Conservation (phyloP, 2,797 vertebrate genomes). For the Pyrocephalus nanus region DNA sequence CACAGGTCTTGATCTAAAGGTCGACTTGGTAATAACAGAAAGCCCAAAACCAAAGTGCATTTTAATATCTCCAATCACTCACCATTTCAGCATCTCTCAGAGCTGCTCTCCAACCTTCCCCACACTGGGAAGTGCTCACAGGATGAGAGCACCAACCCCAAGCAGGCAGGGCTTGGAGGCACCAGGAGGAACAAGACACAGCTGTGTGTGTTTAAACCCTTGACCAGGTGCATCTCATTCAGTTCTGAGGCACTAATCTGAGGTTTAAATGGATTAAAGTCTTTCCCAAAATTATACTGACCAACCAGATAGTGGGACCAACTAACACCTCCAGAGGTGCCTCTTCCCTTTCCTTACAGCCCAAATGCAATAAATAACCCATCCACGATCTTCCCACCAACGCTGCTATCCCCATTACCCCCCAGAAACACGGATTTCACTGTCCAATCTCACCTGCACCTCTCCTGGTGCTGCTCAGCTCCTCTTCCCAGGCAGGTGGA, state of each 20-base stretch:
- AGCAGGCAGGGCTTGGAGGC: not conserved
- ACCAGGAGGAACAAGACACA: accelerated
- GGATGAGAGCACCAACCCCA: not conserved
- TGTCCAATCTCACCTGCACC: not conserved
- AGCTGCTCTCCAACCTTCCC: not conserved
- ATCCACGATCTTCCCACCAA: accelerated
- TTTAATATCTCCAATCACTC: not conserved
- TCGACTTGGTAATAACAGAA: not conserved
- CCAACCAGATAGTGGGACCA: accelerated
- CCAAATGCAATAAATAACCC: accelerated
- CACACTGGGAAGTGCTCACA: accelerated
- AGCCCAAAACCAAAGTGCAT: not conserved
- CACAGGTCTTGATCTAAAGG: not conserved
- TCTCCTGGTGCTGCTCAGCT: not conserved
- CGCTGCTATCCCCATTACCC: too few species aligned
- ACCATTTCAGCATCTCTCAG: not conserved
- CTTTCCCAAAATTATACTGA: not conserved
- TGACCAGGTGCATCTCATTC: accelerated
- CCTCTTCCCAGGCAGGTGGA: not conserved
- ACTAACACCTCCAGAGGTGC: not conserved
- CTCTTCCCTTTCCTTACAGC: not conserved
- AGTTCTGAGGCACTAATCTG: accelerated
- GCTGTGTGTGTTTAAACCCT: accelerated
- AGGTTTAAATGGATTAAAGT: accelerated
- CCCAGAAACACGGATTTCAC: accelerated